phyloP scores from a whole-genome alignment of 2,113 vertebrate genomes.

The Diadophis punctatus region DNA sequence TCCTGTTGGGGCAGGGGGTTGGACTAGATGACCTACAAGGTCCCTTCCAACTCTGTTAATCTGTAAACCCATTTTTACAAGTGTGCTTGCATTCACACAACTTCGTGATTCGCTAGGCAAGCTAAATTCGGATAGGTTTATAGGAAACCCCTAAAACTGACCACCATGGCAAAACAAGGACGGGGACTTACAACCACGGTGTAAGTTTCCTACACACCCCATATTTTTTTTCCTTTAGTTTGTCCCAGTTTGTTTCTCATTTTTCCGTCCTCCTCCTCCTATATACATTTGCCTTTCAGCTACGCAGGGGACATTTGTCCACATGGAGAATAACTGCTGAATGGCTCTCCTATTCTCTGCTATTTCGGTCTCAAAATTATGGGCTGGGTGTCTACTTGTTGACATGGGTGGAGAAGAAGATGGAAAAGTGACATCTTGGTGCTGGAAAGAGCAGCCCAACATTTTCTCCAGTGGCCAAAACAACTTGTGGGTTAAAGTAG shows the following conservation, averaged over 20 bases:
- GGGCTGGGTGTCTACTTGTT: neutral
- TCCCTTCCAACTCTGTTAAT: no score
- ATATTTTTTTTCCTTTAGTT: neutral
- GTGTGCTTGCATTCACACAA: neutral
- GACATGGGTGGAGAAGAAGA: neutral
- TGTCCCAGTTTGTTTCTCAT: no score
- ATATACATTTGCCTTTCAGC: neutral
- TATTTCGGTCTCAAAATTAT: neutral
- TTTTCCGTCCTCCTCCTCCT: neutral
- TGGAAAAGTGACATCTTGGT: neutral
- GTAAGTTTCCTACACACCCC: neutral
- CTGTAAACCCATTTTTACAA: neutral
- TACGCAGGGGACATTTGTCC: neutral
- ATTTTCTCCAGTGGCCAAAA: neutral
- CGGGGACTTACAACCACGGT: neutral
- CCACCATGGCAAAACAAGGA: neutral
- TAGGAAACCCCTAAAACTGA: neutral
- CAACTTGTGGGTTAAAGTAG: neutral
- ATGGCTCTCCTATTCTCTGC: neutral
- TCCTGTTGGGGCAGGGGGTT: no score
- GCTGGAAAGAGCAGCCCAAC: neutral
- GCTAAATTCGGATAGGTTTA: neutral
- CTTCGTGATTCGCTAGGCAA: neutral
- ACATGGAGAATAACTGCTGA: neutral
- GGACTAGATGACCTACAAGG: no score